Evolutionary conservation across 2,888 invertebrate species (phyloP), one percentile per base, ranked within the genome.

Genomic region (Microctonus brassicae): DNA sequence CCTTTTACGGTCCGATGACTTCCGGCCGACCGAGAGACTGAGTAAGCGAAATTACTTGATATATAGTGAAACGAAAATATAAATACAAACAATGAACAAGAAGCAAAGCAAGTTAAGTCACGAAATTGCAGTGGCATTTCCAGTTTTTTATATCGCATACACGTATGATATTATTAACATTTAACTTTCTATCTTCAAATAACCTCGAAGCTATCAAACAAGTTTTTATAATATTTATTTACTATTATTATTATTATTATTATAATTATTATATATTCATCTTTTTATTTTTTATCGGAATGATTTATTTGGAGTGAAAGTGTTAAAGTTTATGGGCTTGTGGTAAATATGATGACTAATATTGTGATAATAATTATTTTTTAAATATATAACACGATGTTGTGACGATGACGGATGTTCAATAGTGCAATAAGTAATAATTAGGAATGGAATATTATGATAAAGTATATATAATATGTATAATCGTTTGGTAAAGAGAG

Each of bases 1-100:
- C 80, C 80, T 79, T 78, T 76, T 73, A 74, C 74, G 74, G 70
- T 74, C 67, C 33, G 69, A 24, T 74, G 74, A 72, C 57, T 72
- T 67, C 20, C 66, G 62, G 64, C 61, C 60, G 61, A 52, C 29
- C 64, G 53, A 33, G 22, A 68, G 64, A 67, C 61, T 62, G 58
- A 65, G 69, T n/a, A 47, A 29, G 65, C 52, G 42, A 34, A 58
- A 52, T 47, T 58, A 60, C 55, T 6, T 13, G 55, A 24, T 55
- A 47, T 55, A 47, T n/a, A 53, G 63, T 36, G 55, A 63, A 42
- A 61, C 52, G 24, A 60, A 42, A 36, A 68, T 33, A 26, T 53
- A 6, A 52, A 36, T 33, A 53, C 36, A 57, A 69, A 70, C 58
- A 65, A 70, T 70, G 34, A 58, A 63, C 24, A 47, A 36, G 39